A percentile compares a stretch with the other conserved stretches of the same genome.
Evolutionary conservation across 2,888 invertebrate species (phyloP).

Genomic region (Drosophila parthenogenetica): DNA sequence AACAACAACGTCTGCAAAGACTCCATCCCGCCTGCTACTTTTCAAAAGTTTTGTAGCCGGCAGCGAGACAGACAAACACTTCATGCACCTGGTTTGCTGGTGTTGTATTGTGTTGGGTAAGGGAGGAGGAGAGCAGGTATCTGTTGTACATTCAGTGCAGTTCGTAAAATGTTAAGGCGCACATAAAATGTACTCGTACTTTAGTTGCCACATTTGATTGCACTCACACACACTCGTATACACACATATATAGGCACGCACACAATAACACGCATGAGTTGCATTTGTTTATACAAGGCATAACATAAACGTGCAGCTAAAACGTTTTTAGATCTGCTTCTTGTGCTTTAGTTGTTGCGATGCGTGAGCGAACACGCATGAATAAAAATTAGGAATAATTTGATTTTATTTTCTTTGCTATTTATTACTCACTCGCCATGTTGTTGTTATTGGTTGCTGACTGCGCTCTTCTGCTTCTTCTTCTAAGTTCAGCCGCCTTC

Average conservation of each 20-base stretch:
- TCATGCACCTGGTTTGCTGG: slow-evolving; percentile 45
- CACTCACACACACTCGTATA: slow-evolving; percentile 35
- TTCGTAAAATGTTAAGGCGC: slow-evolving; percentile 55
- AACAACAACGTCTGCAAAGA: slow-evolving; percentile 18
- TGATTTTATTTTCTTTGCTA: slow-evolving; percentile 36
- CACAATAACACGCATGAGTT: slow-evolving; percentile 66
- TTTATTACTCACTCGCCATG: slow-evolving; percentile 82
- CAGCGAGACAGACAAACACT: slow-evolving; percentile 44
- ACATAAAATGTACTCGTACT: slow-evolving; percentile 54
- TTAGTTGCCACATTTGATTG: slow-evolving; percentile 37
- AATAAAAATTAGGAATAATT: slow-evolving; percentile 34
- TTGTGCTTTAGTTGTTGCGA: slow-evolving; percentile 19
- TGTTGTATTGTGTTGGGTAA: background rate
- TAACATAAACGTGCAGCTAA: slow-evolving; percentile 41
- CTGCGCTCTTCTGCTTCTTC: slow-evolving; percentile 21
- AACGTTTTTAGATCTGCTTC: slow-evolving; percentile 27
- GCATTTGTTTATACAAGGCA: slow-evolving; percentile 69
- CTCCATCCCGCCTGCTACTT: slow-evolving; percentile 26
- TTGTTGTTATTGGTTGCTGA: slow-evolving; percentile 43
- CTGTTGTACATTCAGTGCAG: slow-evolving; percentile 59
- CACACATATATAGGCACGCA: slow-evolving; percentile 27
- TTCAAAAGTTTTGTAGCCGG: slow-evolving; percentile 33
- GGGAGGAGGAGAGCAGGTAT: slow-evolving; percentile 31
- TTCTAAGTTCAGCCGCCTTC: slow-evolving; percentile 46
- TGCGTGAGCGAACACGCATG: slow-evolving; percentile 14